These are phyloP conservation scores for Gopherus evgoodei DNA, from an alignment of 2,113 vertebrate genomes.

Conservation along the genomic window DNA sequence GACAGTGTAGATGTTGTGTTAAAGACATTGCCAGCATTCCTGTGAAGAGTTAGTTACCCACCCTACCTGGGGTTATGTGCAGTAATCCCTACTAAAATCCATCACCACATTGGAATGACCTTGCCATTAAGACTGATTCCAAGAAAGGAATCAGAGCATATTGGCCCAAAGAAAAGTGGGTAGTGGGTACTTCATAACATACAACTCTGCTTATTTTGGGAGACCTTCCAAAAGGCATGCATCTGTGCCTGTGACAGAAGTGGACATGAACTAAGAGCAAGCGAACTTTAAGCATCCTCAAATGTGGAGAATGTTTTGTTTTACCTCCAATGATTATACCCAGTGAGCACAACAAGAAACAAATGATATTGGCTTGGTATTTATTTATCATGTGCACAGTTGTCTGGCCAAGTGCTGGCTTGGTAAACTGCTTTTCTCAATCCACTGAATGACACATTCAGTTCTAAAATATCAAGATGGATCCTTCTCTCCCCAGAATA, in stretches of 20 bases:
- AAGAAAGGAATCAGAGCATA: slow-evolving; percentile 29
- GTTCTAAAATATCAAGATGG: neutral
- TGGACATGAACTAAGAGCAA: neutral
- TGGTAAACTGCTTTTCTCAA: neutral
- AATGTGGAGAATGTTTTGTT: neutral
- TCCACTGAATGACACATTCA: neutral
- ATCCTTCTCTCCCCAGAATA: neutral
- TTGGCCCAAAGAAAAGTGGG: neutral
- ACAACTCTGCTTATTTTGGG: neutral
- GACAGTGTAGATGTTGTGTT: neutral
- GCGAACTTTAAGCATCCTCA: neutral
- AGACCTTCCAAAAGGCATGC: neutral
- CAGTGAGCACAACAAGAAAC: neutral
- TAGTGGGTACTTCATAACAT: neutral
- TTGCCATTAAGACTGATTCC: neutral
- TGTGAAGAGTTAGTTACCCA: neutral
- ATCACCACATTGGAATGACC: neutral
- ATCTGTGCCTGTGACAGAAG: neutral
- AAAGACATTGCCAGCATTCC: neutral
- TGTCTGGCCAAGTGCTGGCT: neutral
- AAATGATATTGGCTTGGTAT: neutral
- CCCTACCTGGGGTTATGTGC: neutral
- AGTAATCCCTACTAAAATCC: neutral
- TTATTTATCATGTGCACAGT: no score
- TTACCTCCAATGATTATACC: neutral